Evolutionary conservation across 2,888 invertebrate genomes (phyloP).

Genomic region (Ochropleura leucogaster): DNA sequence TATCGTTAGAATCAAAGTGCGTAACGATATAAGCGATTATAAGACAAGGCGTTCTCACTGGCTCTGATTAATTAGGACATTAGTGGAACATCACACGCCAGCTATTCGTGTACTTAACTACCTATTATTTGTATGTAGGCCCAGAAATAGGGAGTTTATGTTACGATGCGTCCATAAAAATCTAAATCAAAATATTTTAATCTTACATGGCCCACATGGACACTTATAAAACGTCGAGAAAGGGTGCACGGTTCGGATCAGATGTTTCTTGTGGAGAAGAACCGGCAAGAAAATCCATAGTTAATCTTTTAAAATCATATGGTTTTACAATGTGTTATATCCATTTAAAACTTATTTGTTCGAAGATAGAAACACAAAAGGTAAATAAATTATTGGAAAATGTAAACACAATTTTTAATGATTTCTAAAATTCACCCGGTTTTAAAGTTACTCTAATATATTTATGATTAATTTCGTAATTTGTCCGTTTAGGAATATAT

Average conservation of each 20-base stretch:
- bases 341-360: background rate
- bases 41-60: slow-evolving; percentile 56
- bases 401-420: background rate
- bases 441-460: background rate
- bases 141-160: background rate
- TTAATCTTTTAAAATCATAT: too few relatives aligned
- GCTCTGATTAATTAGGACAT: slow-evolving; percentile 65
- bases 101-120: slow-evolving; percentile 7
- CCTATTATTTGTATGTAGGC: background rate
- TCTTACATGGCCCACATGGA: too few relatives aligned
- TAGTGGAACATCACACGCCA: slow-evolving; percentile 48
- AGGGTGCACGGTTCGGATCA: too few relatives aligned
- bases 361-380: too few relatives aligned
- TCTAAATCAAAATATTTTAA: too few relatives aligned
- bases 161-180: background rate
- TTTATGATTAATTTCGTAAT: background rate
- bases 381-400: too few relatives aligned
- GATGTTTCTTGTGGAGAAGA: too few relatives aligned
- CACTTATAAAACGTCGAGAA: too few relatives aligned
- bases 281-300: too few relatives aligned
- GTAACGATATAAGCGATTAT: slow-evolving; percentile 64
- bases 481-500: slow-evolving; percentile 65
- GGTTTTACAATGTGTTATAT: too few relatives aligned
- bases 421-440: background rate
- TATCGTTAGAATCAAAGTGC: slow-evolving; percentile 64